Evolutionary conservation across 2,113 vertebrate genomes (phyloP).

Genomic region (Gorsachius goisagi): DNA sequence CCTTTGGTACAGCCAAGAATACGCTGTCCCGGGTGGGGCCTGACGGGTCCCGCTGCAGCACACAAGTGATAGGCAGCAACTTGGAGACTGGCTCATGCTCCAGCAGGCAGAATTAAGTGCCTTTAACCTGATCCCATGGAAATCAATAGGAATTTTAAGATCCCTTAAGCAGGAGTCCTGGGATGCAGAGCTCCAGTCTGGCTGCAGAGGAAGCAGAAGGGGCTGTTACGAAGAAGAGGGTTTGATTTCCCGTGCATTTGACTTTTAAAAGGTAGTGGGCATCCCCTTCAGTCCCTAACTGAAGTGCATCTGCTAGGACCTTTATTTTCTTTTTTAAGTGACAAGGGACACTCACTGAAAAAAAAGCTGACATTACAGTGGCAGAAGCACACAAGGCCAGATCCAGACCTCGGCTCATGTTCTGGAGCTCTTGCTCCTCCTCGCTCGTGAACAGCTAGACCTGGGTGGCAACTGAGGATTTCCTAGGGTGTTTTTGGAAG

Average conservation of each 20-base stretch:
- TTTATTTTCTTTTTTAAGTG: neutral
- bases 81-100: neutral
- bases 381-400: neutral
- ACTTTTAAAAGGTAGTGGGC: neutral
- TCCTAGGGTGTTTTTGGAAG: conserved; percentile 22
- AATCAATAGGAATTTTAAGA: neutral
- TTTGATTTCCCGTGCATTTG: neutral
- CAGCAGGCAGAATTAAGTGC: neutral
- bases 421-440: neutral
- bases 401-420: neutral
- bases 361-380: neutral
- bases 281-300: neutral
- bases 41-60: neutral
- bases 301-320: neutral
- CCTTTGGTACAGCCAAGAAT: neutral
- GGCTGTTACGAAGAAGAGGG: neutral
- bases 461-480: neutral
- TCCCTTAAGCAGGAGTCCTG: neutral
- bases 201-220: neutral
- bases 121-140: neutral
- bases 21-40: neutral
- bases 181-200: neutral
- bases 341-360: neutral
- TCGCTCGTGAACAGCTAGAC: neutral
- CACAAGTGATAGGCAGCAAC: neutral